A percentile compares a stretch with the other conserved stretches of the same genome.
Conservation (phyloP, 2,888 invertebrate genomes). For the Zaprionus bogoriensis region DNA sequence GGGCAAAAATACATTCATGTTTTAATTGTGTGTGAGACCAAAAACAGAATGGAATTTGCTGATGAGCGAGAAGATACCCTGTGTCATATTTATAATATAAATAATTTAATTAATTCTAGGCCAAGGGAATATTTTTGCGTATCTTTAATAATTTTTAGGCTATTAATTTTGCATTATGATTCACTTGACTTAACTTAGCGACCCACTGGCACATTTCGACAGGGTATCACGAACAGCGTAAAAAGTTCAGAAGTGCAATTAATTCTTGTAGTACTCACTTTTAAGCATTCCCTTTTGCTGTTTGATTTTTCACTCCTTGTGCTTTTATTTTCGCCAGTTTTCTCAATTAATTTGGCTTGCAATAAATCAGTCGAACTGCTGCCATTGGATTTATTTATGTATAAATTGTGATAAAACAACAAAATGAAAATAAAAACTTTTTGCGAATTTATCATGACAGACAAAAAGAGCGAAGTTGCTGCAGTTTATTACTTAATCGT, state of each 20-base stretch:
- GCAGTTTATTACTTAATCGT: constrained; percentile 5
- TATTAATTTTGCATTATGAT: too few relatives aligned
- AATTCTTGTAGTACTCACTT: constrained; percentile 42
- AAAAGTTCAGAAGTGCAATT: constrained; percentile 62
- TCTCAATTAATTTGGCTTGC: constrained; percentile 41
- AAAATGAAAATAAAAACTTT: constrained; percentile 1
- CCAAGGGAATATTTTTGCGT: too few relatives aligned
- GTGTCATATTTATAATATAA: background rate
- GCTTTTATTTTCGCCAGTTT: constrained; percentile 7
- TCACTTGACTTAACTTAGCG: too few relatives aligned
- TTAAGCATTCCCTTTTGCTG: constrained; percentile 20
- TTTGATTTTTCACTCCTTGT: constrained; percentile 12
- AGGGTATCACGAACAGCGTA: background rate
- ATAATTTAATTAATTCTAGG: background rate
- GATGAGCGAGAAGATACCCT: background rate
- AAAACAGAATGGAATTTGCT: constrained; percentile 17
- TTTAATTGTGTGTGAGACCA: too few relatives aligned
- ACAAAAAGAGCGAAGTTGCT: constrained; percentile 10
- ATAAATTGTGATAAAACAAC: constrained; percentile 20
- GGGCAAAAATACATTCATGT: constrained; percentile 2
- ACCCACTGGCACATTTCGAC: too few relatives aligned
- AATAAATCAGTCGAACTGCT: constrained; percentile 40
- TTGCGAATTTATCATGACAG: constrained; percentile 18
- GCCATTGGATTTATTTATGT: constrained; percentile 16
- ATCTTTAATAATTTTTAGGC: too few relatives aligned